phyloP scores from a whole-genome alignment of 2,797 vertebrate genomes.

The Austrolebias charrua region DNA sequence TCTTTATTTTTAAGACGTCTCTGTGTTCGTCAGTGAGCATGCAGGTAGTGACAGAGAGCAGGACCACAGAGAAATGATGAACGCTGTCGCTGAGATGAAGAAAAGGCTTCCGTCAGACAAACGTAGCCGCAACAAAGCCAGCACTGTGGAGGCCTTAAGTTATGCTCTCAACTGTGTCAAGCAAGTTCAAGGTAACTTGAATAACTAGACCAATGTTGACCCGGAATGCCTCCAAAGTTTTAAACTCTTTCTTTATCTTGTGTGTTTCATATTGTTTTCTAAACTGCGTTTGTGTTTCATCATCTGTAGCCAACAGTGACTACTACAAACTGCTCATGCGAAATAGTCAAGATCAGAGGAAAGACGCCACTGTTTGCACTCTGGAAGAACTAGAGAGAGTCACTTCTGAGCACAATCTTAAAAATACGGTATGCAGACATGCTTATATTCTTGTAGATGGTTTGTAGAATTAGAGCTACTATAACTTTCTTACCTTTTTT shows the following conservation, averaged over 20 bases:
- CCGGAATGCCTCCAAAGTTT: not conserved
- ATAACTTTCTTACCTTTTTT: not conserved
- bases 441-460: not conserved
- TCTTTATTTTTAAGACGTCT: not conserved
- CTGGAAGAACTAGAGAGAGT: slow-evolving; percentile 84
- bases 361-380: slow-evolving; percentile 76
- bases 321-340: slow-evolving; percentile 86
- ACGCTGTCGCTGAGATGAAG: slow-evolving; percentile 90
- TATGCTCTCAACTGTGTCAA: slow-evolving; percentile 91
- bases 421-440: slow-evolving; percentile 83
- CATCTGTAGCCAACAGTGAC: slow-evolving; percentile 82
- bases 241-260: not conserved
- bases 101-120: slow-evolving; percentile 89
- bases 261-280: not conserved
- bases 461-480: not conserved
- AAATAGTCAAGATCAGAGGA: slow-evolving; percentile 75
- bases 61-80: slow-evolving; percentile 84
- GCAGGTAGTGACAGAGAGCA: slow-evolving; percentile 76
- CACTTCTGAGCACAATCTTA: slow-evolving; percentile 87
- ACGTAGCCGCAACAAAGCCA: slow-evolving; percentile 84
- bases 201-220: not conserved
- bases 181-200: slow-evolving; percentile 84
- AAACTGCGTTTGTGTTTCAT: slow-evolving; percentile 15
- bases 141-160: slow-evolving; percentile 86
- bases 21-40: slow-evolving; percentile 77